phyloP scores from a whole-genome alignment of 2,888 invertebrate species.

The Incurvaria masculella region DNA sequence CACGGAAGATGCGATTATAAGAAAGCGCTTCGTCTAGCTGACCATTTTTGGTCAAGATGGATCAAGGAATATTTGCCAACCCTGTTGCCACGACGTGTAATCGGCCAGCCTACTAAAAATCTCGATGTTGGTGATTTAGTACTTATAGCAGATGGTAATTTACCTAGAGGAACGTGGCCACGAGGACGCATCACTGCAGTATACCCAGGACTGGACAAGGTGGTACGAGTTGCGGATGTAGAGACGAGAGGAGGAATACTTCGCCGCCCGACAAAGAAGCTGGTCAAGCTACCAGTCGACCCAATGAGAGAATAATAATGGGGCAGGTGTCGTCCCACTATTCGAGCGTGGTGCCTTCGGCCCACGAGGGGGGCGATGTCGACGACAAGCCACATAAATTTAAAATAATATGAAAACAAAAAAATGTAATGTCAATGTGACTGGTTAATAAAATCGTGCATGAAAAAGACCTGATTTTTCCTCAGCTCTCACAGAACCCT shows the following conservation, averaged over 20 bases:
- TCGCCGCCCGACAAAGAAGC: background rate
- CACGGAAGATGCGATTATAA: slow-evolving; percentile 4
- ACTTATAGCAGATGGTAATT: slow-evolving; percentile 2
- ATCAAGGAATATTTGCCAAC: slow-evolving; percentile 4
- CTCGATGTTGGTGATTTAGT: slow-evolving; percentile 2
- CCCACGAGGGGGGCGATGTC: no score
- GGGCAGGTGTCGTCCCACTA: no score
- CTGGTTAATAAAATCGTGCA: no score
- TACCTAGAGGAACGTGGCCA: slow-evolving; percentile 4
- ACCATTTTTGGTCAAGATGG: slow-evolving; percentile 6
- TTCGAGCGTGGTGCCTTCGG: no score
- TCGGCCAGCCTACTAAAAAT: background rate
- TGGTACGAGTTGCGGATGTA: slow-evolving; percentile 5
- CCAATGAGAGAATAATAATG: no score
- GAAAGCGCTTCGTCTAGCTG: slow-evolving; percentile 1
- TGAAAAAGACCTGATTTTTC: no score
- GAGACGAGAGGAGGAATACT: slow-evolving; percentile 1
- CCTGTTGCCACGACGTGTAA: background rate
- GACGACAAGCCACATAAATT: no score
- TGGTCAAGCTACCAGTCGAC: background rate
- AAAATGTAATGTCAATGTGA: no score
- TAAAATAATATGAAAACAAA: no score
- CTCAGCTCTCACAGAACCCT: no score
- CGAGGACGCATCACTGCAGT: slow-evolving; percentile 4
- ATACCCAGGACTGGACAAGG: slow-evolving; percentile 2